Evolutionary conservation across 23 tunicate species (phyloP), one percentile per base, ranked within the genome.

Genomic region (Phallusia fumigata): DNA sequence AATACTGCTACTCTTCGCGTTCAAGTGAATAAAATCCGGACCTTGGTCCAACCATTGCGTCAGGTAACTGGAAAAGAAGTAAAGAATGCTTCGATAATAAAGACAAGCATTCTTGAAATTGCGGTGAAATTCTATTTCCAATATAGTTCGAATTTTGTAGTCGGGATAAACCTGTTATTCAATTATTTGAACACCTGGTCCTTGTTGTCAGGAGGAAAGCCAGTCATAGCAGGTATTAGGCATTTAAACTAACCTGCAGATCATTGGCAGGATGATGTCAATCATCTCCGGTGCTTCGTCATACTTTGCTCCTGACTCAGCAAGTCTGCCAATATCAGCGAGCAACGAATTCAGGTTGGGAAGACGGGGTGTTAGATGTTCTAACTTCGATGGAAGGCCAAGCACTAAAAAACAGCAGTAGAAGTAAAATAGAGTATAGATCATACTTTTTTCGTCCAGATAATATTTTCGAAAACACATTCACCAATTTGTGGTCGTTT

Each of bases 221-320:
- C n/a, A n/a, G n/a, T n/a, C n/a, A n/a, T n/a, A n/a, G n/a, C n/a
- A n/a, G n/a, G n/a, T n/a, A n/a, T n/a, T n/a, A n/a, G n/a, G n/a
- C n/a, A n/a, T n/a, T n/a, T n/a, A n/a, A n/a, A n/a, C n/a, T 33
- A 36, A 94, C 93, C 91, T 92, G 97, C 99, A 97, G 19, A 97
- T 97, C 78, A 97, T 65, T 18, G 99, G 99, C 1, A 97, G 77
- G 31, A 97, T 90, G 64, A 97, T 89, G 77, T 97, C 99, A 74
- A 89, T 89, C 97, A 90, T 90, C 82, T 97, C 99, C 1, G 99
- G 99, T 0, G 97, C 97, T 36, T 92, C 95, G 82, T 97, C 99
- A 72, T 97, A 97, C 72, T 90, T 89, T 19, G 95, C 95, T 12
- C 97, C 97, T 19, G 99, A 97, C 26, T 83, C 95, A 19, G 99